phyloP scores from a whole-genome alignment of 2,888 invertebrate species.

The Zaprionus bogoriensis region DNA sequence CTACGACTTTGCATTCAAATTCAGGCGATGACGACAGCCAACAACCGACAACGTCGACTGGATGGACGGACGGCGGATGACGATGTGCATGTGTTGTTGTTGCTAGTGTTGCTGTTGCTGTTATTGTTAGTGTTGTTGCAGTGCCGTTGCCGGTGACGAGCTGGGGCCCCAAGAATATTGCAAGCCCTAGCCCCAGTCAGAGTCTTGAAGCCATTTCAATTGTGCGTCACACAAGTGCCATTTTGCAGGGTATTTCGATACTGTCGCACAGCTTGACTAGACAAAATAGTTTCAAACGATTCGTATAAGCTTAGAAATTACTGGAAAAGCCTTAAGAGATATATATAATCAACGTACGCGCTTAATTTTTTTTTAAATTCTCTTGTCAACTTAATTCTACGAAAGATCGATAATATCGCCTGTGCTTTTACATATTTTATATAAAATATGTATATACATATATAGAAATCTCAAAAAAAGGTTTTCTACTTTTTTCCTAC shows the following conservation, averaged over 20 bases:
- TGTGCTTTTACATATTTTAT: neutral
- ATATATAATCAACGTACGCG: too few relatives aligned
- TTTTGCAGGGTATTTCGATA: conserved; percentile 23
- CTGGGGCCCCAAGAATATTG: conserved; percentile 41
- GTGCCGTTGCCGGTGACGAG: conserved; percentile 2
- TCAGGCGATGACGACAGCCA: conserved; percentile 69
- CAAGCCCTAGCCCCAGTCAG: conserved; percentile 22
- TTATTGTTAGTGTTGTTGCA: conserved; percentile 4
- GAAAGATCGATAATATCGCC: too few relatives aligned
- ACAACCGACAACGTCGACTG: conserved; percentile 27
- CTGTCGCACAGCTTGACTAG: conserved; percentile 4
- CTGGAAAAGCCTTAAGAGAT: too few relatives aligned
- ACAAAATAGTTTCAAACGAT: neutral
- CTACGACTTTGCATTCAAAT: conserved; percentile 61
- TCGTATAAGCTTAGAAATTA: too few relatives aligned
- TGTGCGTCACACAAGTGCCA: conserved; percentile 34
- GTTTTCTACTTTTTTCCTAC: too few relatives aligned
- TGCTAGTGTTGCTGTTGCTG: conserved; percentile 8
- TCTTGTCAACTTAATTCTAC: too few relatives aligned
- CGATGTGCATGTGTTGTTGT: conserved; percentile 27
- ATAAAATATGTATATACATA: neutral
- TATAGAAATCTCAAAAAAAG: too few relatives aligned
- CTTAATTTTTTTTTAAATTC: too few relatives aligned
- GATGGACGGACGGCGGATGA: neutral
- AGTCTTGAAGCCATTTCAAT: conserved; percentile 46